Conservation (phyloP, 2,888 invertebrate genomes). For the Cantharis rufa region DNA sequence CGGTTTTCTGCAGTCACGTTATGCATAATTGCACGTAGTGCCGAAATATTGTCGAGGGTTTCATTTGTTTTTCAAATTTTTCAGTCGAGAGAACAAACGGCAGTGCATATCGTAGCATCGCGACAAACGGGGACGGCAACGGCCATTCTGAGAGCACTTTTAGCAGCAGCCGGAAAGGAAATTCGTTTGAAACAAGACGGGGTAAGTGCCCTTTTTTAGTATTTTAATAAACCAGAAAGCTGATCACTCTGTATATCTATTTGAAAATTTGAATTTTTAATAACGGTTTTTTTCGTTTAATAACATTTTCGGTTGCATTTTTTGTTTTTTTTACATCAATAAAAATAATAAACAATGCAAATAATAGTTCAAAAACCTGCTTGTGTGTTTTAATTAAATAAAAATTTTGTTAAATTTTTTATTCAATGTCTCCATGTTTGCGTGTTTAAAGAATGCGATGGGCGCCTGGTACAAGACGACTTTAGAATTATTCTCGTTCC, state of each 20-base stretch:
- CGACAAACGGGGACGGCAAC: conserved; percentile 92
- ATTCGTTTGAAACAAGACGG: conserved; percentile 85
- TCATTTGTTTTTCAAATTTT: conserved; percentile 33
- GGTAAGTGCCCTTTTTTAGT: conserved; percentile 64
- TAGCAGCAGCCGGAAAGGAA: conserved; percentile 88
- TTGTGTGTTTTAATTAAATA: not conserved
- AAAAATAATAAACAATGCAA: not conserved
- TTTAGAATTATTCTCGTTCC: conserved; percentile 13
- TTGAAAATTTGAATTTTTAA: no score
- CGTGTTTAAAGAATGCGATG: conserved; percentile 32
- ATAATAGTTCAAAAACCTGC: not conserved
- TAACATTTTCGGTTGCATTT: no score
- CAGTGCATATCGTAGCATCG: conserved; percentile 93
- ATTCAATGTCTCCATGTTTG: conserved; percentile 29
- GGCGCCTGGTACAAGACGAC: conserved; percentile 36
- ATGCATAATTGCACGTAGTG: not conserved
- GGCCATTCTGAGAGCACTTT: conserved; percentile 83
- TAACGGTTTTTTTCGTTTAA: no score
- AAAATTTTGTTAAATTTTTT: not conserved
- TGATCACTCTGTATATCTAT: no score
- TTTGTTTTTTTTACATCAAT: not conserved
- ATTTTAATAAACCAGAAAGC: not conserved
- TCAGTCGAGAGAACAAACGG: conserved; percentile 90
- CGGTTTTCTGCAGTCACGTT: conserved; percentile 6
- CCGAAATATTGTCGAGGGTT: not conserved